A percentile compares a stretch with the other conserved stretches of the same genome.
These are phyloP conservation scores for Hozukius guyotensis DNA, from an alignment of 2,797 vertebrate species.

Conservation along the genomic window DNA sequence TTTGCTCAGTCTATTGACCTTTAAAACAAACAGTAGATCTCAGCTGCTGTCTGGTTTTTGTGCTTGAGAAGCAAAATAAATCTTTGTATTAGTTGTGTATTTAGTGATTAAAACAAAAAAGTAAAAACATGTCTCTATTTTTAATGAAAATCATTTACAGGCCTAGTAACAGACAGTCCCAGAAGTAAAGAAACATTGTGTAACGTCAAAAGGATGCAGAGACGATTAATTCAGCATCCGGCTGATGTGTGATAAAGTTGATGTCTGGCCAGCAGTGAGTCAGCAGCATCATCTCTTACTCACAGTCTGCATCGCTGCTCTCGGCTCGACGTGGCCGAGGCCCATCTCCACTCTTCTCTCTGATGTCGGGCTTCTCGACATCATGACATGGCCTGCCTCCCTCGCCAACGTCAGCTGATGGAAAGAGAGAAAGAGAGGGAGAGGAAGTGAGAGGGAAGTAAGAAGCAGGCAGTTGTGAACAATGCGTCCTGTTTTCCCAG, in stretches of 20 bases:
- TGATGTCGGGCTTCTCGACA: not conserved
- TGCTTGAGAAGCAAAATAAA: not conserved
- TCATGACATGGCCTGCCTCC: not conserved
- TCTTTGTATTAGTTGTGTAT: not conserved
- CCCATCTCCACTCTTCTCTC: not conserved
- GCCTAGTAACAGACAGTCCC: not conserved
- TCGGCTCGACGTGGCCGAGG: not conserved
- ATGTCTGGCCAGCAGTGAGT: constrained; percentile 6
- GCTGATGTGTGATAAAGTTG: not conserved
- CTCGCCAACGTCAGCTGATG: constrained; percentile 18
- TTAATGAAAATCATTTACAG: not conserved
- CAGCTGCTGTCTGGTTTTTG: not conserved
- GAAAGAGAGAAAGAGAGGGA: not conserved
- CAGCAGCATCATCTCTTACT: not conserved
- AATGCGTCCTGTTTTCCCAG: constrained; percentile 16
- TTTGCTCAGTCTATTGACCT: not conserved
- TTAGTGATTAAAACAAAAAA: not conserved
- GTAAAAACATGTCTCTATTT: not conserved
- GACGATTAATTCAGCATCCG: not conserved
- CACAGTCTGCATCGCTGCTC: not conserved
- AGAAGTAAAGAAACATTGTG: not conserved
- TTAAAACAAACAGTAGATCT: not conserved
- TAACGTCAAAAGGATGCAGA: not conserved
- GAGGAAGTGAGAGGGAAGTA: not conserved
- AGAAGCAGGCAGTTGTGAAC: constrained; percentile 15